These are phyloP conservation scores for Clytia hemisphaerica DNA, from an alignment of 30 jellyfish, hydroid and myxozoan species.

Conservation along the genomic window DNA sequence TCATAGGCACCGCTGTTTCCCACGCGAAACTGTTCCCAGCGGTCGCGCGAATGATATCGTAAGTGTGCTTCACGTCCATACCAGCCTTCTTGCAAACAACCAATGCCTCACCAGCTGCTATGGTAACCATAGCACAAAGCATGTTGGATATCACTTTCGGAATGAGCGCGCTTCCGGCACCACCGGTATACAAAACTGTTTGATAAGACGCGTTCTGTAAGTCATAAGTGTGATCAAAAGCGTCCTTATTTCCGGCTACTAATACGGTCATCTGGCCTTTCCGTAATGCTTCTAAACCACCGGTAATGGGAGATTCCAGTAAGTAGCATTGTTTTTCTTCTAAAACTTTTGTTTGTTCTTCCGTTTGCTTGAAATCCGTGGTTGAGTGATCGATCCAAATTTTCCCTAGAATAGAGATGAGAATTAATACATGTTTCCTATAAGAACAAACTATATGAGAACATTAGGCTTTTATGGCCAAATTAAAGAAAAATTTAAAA, in stretches of 20 bases:
- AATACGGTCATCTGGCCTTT: conserved; percentile 58
- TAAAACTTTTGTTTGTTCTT: conserved; percentile 34
- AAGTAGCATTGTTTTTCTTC: conserved; percentile 32
- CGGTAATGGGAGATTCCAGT: conserved; percentile 59
- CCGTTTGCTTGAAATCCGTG: conserved; percentile 54
- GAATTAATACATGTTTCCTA: too few species aligned
- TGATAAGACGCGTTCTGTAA: too few species aligned
- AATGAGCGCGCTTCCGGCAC: conserved; percentile 51
- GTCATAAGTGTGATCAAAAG: conserved; percentile 8
- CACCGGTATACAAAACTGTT: conserved; percentile 48
- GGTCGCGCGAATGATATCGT: conserved; percentile 43
- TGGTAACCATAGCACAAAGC: conserved; percentile 45
- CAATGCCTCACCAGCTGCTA: conserved; percentile 52
- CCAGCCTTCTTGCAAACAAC: conserved; percentile 37
- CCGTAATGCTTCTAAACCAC: conserved; percentile 55
- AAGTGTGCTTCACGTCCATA: conserved; percentile 35
- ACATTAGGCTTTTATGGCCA: too few species aligned
- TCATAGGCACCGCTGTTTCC: too few species aligned
- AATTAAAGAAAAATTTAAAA: too few species aligned
- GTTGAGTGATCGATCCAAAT: too few species aligned
- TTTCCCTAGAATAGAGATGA: too few species aligned
- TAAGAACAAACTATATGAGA: too few species aligned
- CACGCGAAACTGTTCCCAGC: too few species aligned
- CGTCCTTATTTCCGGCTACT: conserved; percentile 41
- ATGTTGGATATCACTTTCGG: conserved; percentile 43